A percentile compares a stretch with the other conserved stretches of the same genome.
phyloP scores from a whole-genome alignment of 1,140 invertebrate species.

The Hestina assimilis region DNA sequence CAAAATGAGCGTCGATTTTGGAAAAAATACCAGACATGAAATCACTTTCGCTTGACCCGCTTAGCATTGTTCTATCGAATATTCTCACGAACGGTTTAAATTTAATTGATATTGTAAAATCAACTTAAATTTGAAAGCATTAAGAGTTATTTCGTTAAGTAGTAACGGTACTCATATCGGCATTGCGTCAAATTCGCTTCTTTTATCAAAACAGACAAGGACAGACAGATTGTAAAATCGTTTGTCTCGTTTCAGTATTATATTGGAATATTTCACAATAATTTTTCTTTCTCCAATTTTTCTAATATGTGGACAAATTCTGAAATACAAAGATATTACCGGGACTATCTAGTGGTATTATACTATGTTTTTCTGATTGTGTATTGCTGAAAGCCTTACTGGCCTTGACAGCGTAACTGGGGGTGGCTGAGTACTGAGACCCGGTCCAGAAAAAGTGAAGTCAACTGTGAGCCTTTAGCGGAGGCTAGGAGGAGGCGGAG shows the following conservation, averaged over 20 bases:
- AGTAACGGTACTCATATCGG: constrained; percentile 9
- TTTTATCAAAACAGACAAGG: constrained; percentile 22
- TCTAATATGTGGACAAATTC: no score
- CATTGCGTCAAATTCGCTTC: constrained; percentile 28
- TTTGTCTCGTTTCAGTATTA: constrained; percentile 5
- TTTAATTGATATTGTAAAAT: neutral
- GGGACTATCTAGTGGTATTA: no score
- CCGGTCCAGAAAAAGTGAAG: no score
- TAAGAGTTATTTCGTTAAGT: constrained; percentile 4
- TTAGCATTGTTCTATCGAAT: constrained; percentile 23
- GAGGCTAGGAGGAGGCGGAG: no score
- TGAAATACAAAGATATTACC: no score
- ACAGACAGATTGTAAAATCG: constrained; percentile 3
- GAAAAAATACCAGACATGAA: constrained; percentile 27
- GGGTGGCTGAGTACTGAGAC: no score
- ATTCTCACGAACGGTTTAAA: constrained; percentile 20
- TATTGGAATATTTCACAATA: neutral
- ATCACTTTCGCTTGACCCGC: constrained; percentile 36
- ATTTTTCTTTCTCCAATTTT: neutral
- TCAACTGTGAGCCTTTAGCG: no score
- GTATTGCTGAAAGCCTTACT: no score
- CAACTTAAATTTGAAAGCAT: neutral
- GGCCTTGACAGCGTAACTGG: no score
- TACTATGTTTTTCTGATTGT: neutral
- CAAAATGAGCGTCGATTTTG: neutral